Conservation (phyloP, 2,797 vertebrate genomes). For the Trematomus bernacchii region DNA sequence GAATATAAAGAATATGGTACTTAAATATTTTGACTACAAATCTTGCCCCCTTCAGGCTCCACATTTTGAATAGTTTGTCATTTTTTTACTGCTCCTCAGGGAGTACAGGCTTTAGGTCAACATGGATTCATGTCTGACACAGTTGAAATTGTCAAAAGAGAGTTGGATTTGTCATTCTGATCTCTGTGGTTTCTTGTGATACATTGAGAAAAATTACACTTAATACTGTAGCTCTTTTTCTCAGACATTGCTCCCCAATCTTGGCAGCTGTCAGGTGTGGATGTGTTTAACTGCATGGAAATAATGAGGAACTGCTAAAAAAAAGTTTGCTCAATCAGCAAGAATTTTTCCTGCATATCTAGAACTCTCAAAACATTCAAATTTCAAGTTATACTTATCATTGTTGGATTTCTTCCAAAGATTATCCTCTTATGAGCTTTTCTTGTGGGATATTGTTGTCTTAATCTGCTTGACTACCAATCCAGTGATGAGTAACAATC, state of each 20-base stretch:
- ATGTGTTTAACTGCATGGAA: neutral
- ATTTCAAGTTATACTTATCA: neutral
- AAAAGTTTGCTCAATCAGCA: constrained; percentile 12
- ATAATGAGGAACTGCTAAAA: neutral
- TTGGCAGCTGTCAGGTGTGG: constrained; percentile 8
- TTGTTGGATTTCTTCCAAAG: neutral
- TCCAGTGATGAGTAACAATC: neutral
- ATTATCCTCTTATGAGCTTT: neutral
- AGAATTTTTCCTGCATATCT: neutral
- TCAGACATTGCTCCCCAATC: neutral
- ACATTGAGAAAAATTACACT: neutral
- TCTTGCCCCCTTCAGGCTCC: neutral
- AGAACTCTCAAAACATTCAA: neutral
- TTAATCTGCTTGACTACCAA: neutral
- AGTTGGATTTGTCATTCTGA: neutral
- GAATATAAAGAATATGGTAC: neutral
- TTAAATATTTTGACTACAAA: neutral
- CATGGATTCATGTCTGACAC: neutral
- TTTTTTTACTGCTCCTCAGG: neutral
- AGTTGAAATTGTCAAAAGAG: neutral
- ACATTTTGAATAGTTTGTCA: constrained; percentile 1
- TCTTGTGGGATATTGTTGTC: neutral
- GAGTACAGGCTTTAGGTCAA: neutral
- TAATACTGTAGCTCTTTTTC: neutral
- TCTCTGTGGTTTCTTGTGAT: too few species aligned